A percentile compares a stretch with the other conserved stretches of the same genome.
Evolutionary conservation across 2,797 vertebrate genomes (phyloP).

Genomic region (Falco rusticolus): DNA sequence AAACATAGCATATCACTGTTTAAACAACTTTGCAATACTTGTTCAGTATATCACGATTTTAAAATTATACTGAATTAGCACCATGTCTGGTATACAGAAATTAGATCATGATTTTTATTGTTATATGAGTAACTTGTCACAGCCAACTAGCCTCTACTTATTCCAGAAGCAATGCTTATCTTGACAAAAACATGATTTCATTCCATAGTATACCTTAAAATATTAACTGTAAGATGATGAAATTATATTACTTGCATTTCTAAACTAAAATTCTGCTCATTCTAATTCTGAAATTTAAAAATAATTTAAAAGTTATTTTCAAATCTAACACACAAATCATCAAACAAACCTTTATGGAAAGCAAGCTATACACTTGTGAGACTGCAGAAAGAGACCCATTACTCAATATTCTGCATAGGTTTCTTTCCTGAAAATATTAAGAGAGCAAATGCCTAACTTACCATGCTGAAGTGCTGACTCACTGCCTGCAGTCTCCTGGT

Average conservation of each 20-base stretch:
- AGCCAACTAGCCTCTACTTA: not conserved
- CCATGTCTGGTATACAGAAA: not conserved
- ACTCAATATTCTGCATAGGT: not conserved
- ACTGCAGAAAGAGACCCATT: not conserved
- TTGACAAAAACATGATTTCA: not conserved
- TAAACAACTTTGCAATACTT: not conserved
- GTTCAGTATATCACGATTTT: not conserved
- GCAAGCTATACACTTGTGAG: not conserved
- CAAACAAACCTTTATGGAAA: not conserved
- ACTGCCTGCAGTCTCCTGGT: conserved; percentile 53
- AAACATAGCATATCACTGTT: not conserved
- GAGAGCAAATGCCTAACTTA: conserved; percentile 14
- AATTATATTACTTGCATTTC: not conserved
- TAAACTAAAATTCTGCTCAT: not conserved
- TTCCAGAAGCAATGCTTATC: not conserved
- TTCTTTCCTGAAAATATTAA: not conserved
- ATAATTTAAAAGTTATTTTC: not conserved
- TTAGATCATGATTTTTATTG: not conserved
- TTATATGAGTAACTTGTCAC: not conserved
- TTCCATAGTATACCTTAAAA: not conserved
- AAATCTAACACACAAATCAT: not conserved
- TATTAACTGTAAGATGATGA: not conserved
- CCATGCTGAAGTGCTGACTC: conserved; percentile 74
- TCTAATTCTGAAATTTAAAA: not conserved
- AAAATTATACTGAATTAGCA: not conserved